Conservation (phyloP, 2,113 vertebrate species). For the Bambusicola thoracicus region DNA sequence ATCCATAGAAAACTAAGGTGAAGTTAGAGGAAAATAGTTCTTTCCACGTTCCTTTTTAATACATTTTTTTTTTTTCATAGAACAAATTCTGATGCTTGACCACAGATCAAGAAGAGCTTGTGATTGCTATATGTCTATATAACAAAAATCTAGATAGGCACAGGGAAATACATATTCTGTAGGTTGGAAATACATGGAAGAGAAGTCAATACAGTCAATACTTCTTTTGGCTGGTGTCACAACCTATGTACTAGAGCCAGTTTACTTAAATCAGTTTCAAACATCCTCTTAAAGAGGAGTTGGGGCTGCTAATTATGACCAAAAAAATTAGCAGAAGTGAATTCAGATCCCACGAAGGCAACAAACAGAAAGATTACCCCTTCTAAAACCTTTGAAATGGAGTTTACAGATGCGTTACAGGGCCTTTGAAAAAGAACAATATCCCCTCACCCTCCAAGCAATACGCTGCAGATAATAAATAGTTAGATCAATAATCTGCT, state of each 20-base stretch:
- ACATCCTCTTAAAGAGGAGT: neutral
- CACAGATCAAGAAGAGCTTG: neutral
- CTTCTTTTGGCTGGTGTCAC: neutral
- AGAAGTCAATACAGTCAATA: neutral
- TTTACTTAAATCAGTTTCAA: neutral
- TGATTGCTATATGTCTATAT: neutral
- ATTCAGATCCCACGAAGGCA: neutral
- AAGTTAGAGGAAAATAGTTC: neutral
- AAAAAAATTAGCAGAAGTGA: neutral
- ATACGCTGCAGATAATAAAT: conserved; percentile 17
- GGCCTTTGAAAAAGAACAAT: neutral
- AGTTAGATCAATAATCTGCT: conserved; percentile 41
- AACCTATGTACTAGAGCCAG: neutral
- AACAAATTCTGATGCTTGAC: neutral
- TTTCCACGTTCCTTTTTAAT: neutral
- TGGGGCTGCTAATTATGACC: neutral
- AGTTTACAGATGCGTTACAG: neutral
- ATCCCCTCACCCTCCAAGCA: neutral
- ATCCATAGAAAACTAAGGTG: conserved; percentile 40
- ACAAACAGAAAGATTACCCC: neutral
- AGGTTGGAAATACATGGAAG: neutral
- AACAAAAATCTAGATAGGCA: neutral
- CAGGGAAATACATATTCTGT: neutral
- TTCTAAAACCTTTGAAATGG: neutral
- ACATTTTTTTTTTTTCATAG: neutral